Base-by-base conservation (phyloP, 2,797 vertebrate genomes). In the Sciurus carolinensis region DNA sequence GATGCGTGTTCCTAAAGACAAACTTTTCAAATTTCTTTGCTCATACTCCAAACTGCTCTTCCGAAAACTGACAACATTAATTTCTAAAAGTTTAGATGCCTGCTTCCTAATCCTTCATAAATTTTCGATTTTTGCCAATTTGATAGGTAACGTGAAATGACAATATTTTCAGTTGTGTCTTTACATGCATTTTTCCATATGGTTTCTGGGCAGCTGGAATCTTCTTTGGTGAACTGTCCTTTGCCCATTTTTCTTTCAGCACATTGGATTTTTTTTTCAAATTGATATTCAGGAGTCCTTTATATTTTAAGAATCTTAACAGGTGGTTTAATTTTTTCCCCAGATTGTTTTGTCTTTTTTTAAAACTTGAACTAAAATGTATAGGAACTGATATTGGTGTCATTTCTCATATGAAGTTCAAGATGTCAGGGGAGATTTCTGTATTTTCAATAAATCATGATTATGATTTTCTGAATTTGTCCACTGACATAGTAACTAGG, bases 61-160 rank as follows among this genome's bases (percentile, higher is more conserved):
- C 6, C 82, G 42, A 90, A 95, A 88, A 67, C 84, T 64, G 90
- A 84, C 62, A 75, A 66, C 57, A 73, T 66, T 71, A 90, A 88
- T 33, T 64, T 96, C 39, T 73, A 52, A 62, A 69, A 72, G 62
- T 42, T 77, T 47, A 82, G 33, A 84, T 14, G 2, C 28, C 47
- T 57, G 15, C 50, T 89, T 93, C 71, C 22, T 59, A 54, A 33
- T 39, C 44, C 39, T 62, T 80, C 42, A 62, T 14, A 30, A 42
- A 9, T 75, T 96, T 85, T 69, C 24, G 67, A 39, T 62, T 91
- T 84, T 87, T 80, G n/a, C 30, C 54, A 91, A 30, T 62, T 87
- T 87, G 28, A 81, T 54, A 75, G 57, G 80, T n/a, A 18, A 79
- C 6, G 44, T 17, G 8, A 24, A 12, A 59, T 47, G n/a, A 79